A percentile compares a stretch with the other conserved stretches of the same genome.
These are phyloP conservation scores for Parnassius orleans DNA, from an alignment of 2,888 invertebrate species.

Conservation along the genomic window DNA sequence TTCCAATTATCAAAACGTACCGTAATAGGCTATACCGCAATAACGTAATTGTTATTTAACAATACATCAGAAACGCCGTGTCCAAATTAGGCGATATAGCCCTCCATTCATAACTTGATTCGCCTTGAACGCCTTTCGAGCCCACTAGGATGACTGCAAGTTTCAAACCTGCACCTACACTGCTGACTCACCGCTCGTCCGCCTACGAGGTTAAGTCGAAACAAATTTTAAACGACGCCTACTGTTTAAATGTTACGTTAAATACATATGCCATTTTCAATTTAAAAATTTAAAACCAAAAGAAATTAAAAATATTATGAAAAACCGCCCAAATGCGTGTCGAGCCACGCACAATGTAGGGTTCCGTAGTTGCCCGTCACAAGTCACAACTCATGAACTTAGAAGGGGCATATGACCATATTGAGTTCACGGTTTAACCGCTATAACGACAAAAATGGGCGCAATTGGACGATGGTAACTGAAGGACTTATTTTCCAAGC, in stretches of 20 bases:
- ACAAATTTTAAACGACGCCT: constrained; percentile 1
- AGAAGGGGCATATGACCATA: no score
- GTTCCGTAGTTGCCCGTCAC: no score
- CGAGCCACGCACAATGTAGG: no score
- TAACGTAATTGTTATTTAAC: constrained; percentile 12
- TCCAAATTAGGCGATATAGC: constrained; percentile 23
- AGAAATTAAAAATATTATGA: no score
- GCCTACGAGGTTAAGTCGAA: constrained; percentile 11
- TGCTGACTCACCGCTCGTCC: constrained; percentile 15
- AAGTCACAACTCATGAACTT: no score
- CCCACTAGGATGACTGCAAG: constrained; percentile 9
- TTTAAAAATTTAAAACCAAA: neutral
- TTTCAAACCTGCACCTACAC: constrained; percentile 11
- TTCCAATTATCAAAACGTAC: no score
- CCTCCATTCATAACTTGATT: constrained; percentile 25
- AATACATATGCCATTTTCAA: neutral
- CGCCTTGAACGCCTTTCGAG: constrained; percentile 20
- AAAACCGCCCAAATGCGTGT: no score
- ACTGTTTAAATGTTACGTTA: constrained; percentile 2
- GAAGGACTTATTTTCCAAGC: no score
- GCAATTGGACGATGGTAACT: no score
- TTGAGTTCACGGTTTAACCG: no score
- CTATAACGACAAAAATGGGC: no score
- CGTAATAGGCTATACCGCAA: neutral
- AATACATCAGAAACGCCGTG: constrained; percentile 6